Conservation (phyloP, 2,888 invertebrate genomes). For the Apodemia hepburni region DNA sequence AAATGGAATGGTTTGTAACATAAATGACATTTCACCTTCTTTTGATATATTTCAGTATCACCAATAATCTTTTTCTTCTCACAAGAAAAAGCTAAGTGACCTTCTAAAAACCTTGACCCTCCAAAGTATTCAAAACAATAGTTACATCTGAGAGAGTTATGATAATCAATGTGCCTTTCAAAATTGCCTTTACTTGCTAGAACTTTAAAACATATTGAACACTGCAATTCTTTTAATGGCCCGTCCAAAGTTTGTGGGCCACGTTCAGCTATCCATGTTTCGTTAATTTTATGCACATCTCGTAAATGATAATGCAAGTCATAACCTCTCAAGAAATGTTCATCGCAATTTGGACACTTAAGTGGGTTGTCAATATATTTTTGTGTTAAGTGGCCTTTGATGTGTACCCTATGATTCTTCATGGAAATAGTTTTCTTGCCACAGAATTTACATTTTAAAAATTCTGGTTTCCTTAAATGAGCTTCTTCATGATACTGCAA, state of each 20-base stretch:
- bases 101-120: conserved; percentile 63
- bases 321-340: conserved; percentile 61
- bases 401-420: conserved; percentile 61
- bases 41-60: conserved; percentile 61
- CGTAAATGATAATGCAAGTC: conserved; percentile 66
- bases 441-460: conserved; percentile 72
- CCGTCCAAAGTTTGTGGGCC: conserved; percentile 48
- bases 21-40: conserved; percentile 63
- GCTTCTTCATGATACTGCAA: conserved; percentile 59
- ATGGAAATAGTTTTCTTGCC: conserved; percentile 64
- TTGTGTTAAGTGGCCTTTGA: conserved; percentile 61
- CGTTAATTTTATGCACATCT: conserved; percentile 57
- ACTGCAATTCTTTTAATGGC: conserved; percentile 66
- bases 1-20: conserved; percentile 75
- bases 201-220: conserved; percentile 67
- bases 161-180: conserved; percentile 71
- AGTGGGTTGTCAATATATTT: conserved; percentile 64
- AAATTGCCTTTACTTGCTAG: conserved; percentile 71
- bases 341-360: conserved; percentile 62
- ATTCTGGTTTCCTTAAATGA: conserved; percentile 63
- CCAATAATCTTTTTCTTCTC: conserved; percentile 66
- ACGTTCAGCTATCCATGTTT: conserved; percentile 68
- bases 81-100: conserved; percentile 66
- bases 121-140: conserved; percentile 74
- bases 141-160: conserved; percentile 70